These are phyloP conservation scores for Rhabditoides inermis DNA, from an alignment of 2,888 invertebrate genomes.

Conservation along the genomic window DNA sequence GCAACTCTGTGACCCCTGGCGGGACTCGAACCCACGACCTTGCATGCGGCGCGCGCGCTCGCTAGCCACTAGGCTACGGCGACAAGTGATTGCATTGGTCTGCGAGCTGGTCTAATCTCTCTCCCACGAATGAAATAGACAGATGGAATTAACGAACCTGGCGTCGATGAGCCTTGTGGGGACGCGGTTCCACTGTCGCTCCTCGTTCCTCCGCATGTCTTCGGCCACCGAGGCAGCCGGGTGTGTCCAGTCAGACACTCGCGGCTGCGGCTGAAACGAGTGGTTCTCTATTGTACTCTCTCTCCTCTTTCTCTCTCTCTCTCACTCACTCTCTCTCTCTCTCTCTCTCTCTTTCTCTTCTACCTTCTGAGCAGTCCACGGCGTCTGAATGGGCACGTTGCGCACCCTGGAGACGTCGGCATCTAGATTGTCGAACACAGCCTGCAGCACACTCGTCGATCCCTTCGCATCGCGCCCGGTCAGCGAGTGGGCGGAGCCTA, in stretches of 20 bases:
- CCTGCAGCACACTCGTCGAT: no score
- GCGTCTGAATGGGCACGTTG: neutral
- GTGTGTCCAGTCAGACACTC: neutral
- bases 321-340: neutral
- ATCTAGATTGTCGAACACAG: no score
- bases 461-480: no score
- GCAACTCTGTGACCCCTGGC: constrained; percentile 7
- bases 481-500: no score
- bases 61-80: constrained; percentile 2
- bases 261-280: neutral
- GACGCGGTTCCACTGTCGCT: constrained; percentile 2
- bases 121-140: no score
- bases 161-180: constrained; percentile 1
- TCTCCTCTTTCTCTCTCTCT: neutral
- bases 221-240: constrained; percentile 4
- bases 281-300: no score
- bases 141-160: no score
- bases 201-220: constrained; percentile 10
- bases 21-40: constrained; percentile 7
- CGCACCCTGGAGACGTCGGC: no score
- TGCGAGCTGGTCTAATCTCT: neutral
- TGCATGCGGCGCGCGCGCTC: neutral
- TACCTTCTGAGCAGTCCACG: neutral
- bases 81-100: neutral
- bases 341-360: neutral